A percentile compares a stretch with the other conserved stretches of the same genome.
These are phyloP conservation scores for Ornithoptera alexandrae DNA, from an alignment of 2,888 invertebrate genomes.

Conservation along the genomic window DNA sequence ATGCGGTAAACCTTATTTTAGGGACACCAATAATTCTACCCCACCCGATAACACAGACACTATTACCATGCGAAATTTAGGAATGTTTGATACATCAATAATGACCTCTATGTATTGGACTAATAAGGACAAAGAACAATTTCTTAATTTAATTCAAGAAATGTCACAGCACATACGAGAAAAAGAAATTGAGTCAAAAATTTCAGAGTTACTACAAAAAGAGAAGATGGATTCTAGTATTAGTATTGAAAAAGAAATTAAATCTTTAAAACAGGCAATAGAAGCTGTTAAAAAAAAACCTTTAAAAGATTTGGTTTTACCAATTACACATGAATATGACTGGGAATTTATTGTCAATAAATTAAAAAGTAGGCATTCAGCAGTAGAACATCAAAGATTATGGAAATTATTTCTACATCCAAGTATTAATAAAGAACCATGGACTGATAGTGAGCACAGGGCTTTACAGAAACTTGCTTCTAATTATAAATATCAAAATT, in stretches of 20 bases:
- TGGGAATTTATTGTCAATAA: conserved; percentile 78
- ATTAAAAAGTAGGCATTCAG: conserved; percentile 78
- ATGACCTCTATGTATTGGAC: conserved; percentile 77
- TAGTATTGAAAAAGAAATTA: conserved; percentile 38
- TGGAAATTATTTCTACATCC: conserved; percentile 88
- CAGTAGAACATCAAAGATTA: conserved; percentile 83
- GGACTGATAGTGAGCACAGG: conserved; percentile 55
- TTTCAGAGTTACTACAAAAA: conserved; percentile 43
- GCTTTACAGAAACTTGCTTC: conserved; percentile 50
- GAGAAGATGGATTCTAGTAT: conserved; percentile 28
- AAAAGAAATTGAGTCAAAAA: conserved; percentile 44
- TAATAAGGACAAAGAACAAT: conserved; percentile 75
- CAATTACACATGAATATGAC: conserved; percentile 73
- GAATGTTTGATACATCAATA: conserved; percentile 70
- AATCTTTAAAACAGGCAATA: conserved; percentile 40
- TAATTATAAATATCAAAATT: conserved; percentile 77
- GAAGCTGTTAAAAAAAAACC: conserved; percentile 42
- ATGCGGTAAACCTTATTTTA: conserved; percentile 84
- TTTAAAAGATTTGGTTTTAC: conserved; percentile 53
- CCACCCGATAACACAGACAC: conserved; percentile 82
- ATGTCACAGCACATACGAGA: conserved; percentile 47
- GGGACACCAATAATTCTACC: conserved; percentile 76
- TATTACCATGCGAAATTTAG: conserved; percentile 52
- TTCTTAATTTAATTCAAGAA: conserved; percentile 73
- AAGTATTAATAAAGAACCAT: conserved; percentile 76